A percentile compares a stretch with the other conserved stretches of the same genome.
These are phyloP conservation scores for Clusia tigrina DNA, from an alignment of 2,888 invertebrate species.

Conservation along the genomic window DNA sequence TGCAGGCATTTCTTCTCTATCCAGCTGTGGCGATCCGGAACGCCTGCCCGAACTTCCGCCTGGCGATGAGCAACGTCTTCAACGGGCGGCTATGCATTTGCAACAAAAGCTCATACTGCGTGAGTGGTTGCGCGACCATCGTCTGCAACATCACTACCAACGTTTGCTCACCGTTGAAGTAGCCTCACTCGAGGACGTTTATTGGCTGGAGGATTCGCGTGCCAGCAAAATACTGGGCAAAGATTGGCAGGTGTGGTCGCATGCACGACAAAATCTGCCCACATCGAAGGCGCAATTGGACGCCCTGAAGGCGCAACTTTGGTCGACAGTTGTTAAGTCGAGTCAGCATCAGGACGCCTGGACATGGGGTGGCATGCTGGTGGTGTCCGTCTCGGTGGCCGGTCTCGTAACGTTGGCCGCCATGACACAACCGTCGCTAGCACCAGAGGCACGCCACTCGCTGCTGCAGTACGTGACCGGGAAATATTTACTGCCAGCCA, in stretches of 20 bases:
- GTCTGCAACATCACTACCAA: constrained; percentile 77
- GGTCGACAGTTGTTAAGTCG: constrained; percentile 86
- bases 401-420: constrained; percentile 88
- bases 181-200: constrained; percentile 86
- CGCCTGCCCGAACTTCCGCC: constrained; percentile 81
- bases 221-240: constrained; percentile 80
- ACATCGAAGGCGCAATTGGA: constrained; percentile 82
- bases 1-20: constrained; percentile 82
- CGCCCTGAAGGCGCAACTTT: constrained; percentile 80
- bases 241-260: constrained; percentile 81
- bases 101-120: constrained; percentile 85
- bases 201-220: constrained; percentile 86
- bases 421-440: constrained; percentile 89
- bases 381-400: constrained; percentile 88
- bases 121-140: constrained; percentile 83
- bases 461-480: constrained; percentile 91
- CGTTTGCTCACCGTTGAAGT: constrained; percentile 82
- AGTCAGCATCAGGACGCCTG: constrained; percentile 88
- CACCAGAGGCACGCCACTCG: constrained; percentile 90
- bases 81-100: constrained; percentile 80
- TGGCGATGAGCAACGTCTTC: constrained; percentile 83
- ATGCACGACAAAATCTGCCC: constrained; percentile 82
- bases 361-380: constrained; percentile 93
- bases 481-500: constrained; percentile 86
- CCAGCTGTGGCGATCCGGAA: constrained; percentile 81